Evolutionary conservation across 2,113 vertebrate species (phyloP), one percentile per base, ranked within the genome.

Genomic region (Microtus ochrogaster): DNA sequence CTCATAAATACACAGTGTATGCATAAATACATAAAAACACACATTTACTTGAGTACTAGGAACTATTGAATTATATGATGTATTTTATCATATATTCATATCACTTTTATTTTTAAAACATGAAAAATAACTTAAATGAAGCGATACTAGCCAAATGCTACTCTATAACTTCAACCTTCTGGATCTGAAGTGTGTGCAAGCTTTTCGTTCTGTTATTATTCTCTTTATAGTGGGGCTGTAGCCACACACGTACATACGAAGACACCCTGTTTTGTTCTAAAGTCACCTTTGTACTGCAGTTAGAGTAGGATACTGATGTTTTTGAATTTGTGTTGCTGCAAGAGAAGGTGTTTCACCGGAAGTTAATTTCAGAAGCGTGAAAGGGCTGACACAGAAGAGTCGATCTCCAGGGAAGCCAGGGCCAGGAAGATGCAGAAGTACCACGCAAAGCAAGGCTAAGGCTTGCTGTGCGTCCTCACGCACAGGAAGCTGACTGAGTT

Each of bases 261-360:
- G 72, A 83, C 39, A 77, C n/a, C 30, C 52, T 72, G 65, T 39
- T 81, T 94, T 24, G 79, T 52, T 91, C 85, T 68, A 82, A 58
- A 86, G 94, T 49, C 74, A 33, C 87, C 41, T 88, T 86, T 89
- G 78, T 41, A 21, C 2, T 73, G 30, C 65, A 58, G 26, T 66
- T 88, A 82, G 68, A 94, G 6, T 9, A 96, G 52, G 84, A 41
- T 68, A n/a, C 5, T 47, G 36, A 70, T 28, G 6, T 33, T 85
- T 95, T 89, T 81, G 30, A 94, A 90, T 94, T 58, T 66, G 72
- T 72, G 49, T 84, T 92, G 81, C 24, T 92, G 81, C 24, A 47
- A 87, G 47, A 82, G 76, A 74, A 84, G 52, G 49, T 87, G 55
- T 78, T 95, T 92, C 10, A 89, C 39, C 24, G 26, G 14, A 78